Evolutionary conservation across 2,888 invertebrate genomes (phyloP), one percentile per base, ranked within the genome.

Genomic region (Caenorhabditis sp.): DNA sequence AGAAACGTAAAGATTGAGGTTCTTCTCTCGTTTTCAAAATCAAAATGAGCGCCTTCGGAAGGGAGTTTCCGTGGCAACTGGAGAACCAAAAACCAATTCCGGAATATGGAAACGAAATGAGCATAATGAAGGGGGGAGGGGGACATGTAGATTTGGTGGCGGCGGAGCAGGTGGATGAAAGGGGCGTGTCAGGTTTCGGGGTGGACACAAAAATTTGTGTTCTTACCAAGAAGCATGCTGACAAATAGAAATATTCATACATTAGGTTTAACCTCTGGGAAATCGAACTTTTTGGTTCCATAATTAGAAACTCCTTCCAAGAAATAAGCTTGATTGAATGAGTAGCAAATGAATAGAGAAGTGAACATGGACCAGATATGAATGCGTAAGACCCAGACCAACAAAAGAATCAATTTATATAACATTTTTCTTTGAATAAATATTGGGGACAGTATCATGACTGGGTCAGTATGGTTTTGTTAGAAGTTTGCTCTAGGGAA

Each of bases 191-290:
- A 26, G 14, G 24, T 26, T 54, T 54, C n/a, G 41, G 14, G 24
- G 38, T 38, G 61, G 74, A 41, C 74, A 64, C 74, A 74, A 44
- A 74, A 74, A 64, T 56, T 7, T 64, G 74, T 74, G 72, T 6
- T 16, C 28, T 28, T 47, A 28, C 16, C 4, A 41, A 58, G 10
- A 44, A 24, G 63, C 14, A 72, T 72, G 61, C 72, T 72, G 72
- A 47, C 72, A 72, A 59, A 72, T 59, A 44, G 0, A 49, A 49
- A 72, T 51, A 44, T 51, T 10, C 22, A 51, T 19, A 63, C 41
- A 44, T 63, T 44, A 63, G 61, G 16, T 44, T n/a, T 24, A 63
- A 28, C 24, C 19, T 38, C 41, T 12, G 14, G 22, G 41, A 5
- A 35, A 35, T 6, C 35, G 26, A 35, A 19, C 7, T 24, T 49